Evolutionary conservation across 92 coral and sea anemone species (phyloP), one percentile per base, ranked within the genome.

Genomic region (Metridium senile): DNA sequence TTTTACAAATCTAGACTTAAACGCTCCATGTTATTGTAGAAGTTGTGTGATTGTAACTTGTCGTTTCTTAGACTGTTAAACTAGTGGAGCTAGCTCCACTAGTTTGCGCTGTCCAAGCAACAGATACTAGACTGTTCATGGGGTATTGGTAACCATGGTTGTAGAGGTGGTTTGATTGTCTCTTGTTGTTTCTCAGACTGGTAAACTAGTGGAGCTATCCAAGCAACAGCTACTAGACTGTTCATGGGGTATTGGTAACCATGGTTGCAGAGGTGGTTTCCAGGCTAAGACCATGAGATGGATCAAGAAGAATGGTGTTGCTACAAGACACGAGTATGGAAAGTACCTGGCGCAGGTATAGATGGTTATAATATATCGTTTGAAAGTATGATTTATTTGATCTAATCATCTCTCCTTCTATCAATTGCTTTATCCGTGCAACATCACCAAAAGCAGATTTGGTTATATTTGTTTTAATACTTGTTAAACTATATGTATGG

Each of bases 201-300:
- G 98, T 18, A 79, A 91, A 62, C 85, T 94, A 45, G 57, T 74
- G 4, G 93, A 91, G 62, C 91, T 94, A 58, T 94, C 98, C 13
- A 86, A 88, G 45, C 98, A 94, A 43, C 94, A 94, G 81, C 79
- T 94, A 29, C 64, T 94, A 32, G 98, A 94, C 74, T 94, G 98
- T 53, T 82, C 97, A 51, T 94, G 98, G 98, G 78, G 93, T 1
- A 54, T 74, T 52, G 98, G 98, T 51, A 94, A 94, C 83, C 85
- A 89, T 68, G 98, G 98, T 0, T 94, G 98, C 59, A 89, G 95
- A 10, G 98, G 98, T 2, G 98, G 97, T 9, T 89, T 92, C 79
- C 97, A 93, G 56, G 95, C 86, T 56, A 85, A 88, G 74, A 88
- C 97, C 26, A 70, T 94, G 10, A 75, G 76, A 18, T 94, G 98